Evolutionary conservation across 2,797 vertebrate genomes (phyloP).

Genomic region (Danio kyathit): DNA sequence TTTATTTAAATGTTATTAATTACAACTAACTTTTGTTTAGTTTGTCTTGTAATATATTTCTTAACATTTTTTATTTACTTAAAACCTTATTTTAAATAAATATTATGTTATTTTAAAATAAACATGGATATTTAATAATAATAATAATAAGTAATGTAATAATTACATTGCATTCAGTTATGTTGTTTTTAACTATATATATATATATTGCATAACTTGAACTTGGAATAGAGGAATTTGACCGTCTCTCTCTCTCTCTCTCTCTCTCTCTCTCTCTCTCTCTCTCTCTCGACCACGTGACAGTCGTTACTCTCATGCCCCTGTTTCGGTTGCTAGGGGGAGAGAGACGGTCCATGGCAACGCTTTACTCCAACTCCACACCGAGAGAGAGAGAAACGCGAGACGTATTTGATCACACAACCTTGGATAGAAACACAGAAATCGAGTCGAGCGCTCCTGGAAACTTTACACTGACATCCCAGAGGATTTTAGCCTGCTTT

Average conservation of each 20-base stretch:
- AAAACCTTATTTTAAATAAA: no score
- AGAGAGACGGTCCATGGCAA: conserved; percentile 60
- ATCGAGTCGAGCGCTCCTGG: conserved; percentile 6
- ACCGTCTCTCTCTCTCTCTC: background rate
- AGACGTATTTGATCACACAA: conserved; percentile 19
- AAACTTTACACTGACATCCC: conserved; percentile 27
- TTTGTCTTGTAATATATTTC: no score
- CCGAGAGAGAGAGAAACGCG: conserved; percentile 39
- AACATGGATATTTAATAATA: no score
- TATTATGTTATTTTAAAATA: no score
- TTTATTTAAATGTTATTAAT: no score
- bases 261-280: no score
- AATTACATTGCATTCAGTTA: background rate
- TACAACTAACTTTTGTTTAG: no score
- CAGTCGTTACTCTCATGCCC: conserved; percentile 53
- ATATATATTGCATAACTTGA: conserved; percentile 13
- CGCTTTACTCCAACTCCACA: conserved; percentile 65
- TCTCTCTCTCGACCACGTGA: conserved; percentile 72
- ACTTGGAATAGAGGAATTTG: conserved; percentile 12
- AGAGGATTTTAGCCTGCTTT: conserved; percentile 8
- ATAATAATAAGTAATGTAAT: background rate
- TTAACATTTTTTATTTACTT: no score
- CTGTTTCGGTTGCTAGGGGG: conserved; percentile 71
- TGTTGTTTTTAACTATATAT: no score
- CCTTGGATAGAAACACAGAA: background rate